A percentile compares a stretch with the other conserved stretches of the same genome.
phyloP scores from a whole-genome alignment of 2,113 vertebrate species.

The Xenopus borealis region DNA sequence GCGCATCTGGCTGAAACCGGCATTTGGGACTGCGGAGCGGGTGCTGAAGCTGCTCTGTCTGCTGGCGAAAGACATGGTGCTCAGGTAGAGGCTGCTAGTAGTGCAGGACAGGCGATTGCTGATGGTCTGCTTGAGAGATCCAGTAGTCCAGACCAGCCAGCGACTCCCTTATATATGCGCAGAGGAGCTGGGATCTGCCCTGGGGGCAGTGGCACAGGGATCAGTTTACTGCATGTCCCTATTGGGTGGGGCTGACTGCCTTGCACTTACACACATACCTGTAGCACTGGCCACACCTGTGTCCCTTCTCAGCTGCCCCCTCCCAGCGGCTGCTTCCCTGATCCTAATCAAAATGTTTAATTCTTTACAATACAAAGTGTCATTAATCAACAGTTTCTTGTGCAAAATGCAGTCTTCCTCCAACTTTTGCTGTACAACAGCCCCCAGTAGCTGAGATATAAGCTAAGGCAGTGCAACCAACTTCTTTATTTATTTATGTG shows the following conservation, averaged over 20 bases:
- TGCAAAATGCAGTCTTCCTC: too few relatives aligned
- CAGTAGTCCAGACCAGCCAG: slow-evolving; percentile 11
- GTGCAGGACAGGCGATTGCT: slow-evolving; percentile 1
- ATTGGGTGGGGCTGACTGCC: slow-evolving; percentile 60
- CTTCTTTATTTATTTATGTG: too few relatives aligned
- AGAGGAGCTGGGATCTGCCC: slow-evolving; percentile 52
- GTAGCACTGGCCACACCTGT: slow-evolving; percentile 8
- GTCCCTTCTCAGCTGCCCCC: not conserved
- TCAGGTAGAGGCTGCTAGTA: slow-evolving; percentile 12
- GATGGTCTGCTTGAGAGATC: slow-evolving; percentile 24
- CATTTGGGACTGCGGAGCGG: slow-evolving; percentile 51
- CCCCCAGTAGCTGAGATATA: too few relatives aligned
- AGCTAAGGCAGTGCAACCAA: too few relatives aligned
- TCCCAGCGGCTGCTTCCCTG: too few relatives aligned
- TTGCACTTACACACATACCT: slow-evolving; percentile 49
- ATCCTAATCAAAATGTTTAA: too few relatives aligned
- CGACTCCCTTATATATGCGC: slow-evolving; percentile 62
- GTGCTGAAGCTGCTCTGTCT: slow-evolving; percentile 58
- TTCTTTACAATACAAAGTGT: too few relatives aligned
- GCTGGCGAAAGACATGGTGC: not conserved
- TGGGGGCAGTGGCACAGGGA: slow-evolving; percentile 54
- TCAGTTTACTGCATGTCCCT: slow-evolving; percentile 53
- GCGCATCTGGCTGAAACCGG: slow-evolving; percentile 47
- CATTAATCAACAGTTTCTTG: too few relatives aligned
- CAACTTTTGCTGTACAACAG: too few relatives aligned